Percentiles rank a stretch among this genome's conserved stretches.
Evolutionary conservation across 2,113 vertebrate genomes (phyloP).

Genomic region (Cercocebus atys): DNA sequence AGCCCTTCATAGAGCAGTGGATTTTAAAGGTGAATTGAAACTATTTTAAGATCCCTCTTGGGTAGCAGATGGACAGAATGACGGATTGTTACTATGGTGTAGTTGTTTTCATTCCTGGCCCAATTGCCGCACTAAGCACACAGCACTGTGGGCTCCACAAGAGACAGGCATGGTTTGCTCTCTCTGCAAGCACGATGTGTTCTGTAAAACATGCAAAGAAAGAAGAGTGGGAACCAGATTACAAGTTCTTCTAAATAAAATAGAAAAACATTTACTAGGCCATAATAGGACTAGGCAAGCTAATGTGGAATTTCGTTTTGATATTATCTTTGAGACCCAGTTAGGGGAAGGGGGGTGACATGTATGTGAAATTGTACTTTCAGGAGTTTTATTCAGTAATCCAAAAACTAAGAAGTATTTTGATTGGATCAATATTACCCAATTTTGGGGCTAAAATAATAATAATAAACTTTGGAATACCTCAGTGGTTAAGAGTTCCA

Average conservation of each 20-base stretch:
- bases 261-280: not conserved
- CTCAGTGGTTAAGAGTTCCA: not conserved
- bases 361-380: not conserved
- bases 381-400: not conserved
- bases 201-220: not conserved
- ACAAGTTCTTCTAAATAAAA: conserved; percentile 17
- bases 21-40: conserved; percentile 75
- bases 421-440: not conserved
- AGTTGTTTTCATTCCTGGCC: conserved; percentile 60
- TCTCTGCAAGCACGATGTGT: not conserved
- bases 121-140: not conserved
- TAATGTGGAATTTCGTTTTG: not conserved
- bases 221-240: not conserved
- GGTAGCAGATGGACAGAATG: conserved; percentile 72
- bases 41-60: conserved; percentile 71
- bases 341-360: not conserved
- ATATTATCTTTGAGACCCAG: not conserved
- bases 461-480: not conserved
- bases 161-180: not conserved
- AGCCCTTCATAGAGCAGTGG: conserved; percentile 54
- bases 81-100: conserved; percentile 44
- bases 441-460: not conserved
- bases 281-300: not conserved
- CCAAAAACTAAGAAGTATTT: conserved; percentile 12
- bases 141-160: not conserved